Evolutionary conservation across 2,113 vertebrate species (phyloP).

Genomic region (Melierax canorus): DNA sequence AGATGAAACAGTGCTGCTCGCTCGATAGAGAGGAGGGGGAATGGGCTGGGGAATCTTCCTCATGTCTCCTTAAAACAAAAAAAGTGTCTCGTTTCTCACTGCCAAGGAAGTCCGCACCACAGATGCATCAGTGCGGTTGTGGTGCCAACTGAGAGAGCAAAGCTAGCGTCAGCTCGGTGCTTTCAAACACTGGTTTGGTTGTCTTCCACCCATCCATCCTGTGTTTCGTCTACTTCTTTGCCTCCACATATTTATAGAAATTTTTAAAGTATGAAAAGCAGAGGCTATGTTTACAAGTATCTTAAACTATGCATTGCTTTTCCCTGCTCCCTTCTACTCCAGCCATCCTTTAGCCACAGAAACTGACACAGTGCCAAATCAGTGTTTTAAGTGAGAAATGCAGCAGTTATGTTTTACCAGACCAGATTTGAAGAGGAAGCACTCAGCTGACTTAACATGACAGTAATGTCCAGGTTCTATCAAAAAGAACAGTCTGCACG

Average conservation of each 20-base stretch:
- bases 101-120: not conserved
- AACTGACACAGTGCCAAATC: not conserved
- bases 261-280: not conserved
- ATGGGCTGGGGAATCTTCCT: not conserved
- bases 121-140: not conserved
- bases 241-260: not conserved
- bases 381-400: not conserved
- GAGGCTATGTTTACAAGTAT: not conserved
- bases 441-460: not conserved
- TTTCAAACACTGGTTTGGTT: not conserved
- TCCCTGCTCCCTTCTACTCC: not conserved
- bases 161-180: not conserved
- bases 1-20: not conserved
- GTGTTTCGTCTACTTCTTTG: not conserved
- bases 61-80: not conserved
- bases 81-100: accelerated
- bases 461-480: accelerated
- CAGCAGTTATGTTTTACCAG: not conserved
- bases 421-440: not conserved
- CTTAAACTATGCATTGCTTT: not conserved
- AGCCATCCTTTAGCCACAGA: not conserved
- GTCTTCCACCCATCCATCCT: not conserved
- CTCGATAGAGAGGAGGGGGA: not conserved
- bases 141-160: not conserved
- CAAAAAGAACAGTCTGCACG: not conserved